Evolutionary conservation across 2,113 vertebrate species (phyloP), one percentile per base, ranked within the genome.

Genomic region (Camelus dromedarius): DNA sequence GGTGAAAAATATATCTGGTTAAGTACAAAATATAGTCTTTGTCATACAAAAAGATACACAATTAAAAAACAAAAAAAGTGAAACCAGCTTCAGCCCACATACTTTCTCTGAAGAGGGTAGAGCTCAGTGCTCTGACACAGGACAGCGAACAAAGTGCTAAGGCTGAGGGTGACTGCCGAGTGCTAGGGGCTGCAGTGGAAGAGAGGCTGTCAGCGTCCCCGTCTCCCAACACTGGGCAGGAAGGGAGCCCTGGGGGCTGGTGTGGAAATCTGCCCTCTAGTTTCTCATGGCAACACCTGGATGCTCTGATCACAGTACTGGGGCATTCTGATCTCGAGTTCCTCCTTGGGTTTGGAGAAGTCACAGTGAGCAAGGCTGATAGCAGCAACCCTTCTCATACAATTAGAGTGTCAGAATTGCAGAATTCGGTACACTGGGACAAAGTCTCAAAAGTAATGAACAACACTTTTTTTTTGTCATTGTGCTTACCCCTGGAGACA

Each of bases 11-110:
- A 96, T 96, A 96, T 97, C 83, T 96, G 91, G 90, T 85, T 96
- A 96, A 94, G 96, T 98, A 98, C 76, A 98, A 98, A 98, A 98
- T 97, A 97, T 97, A 97, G 48, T 86, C 97, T 96, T 94, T 52
- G 77, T 73, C 86, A 96, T 98, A 98, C 96, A 98, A 98, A 98
- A 98, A 97, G 96, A 96, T 96, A 98, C 7, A 97, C 73, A 96
- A 83, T 90, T 84, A 66, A 94, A 96, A 97, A 94, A 96, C 64
- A 90, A 97, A 83, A 95, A 76, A 79, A 58, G 93, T 6, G 35
- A 95, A 94, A 84, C 85, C 83, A 92, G 66, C 19, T 77, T 95
- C 70, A 91, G 94, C 80, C 92, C 83, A 88, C 79, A 75, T 66
- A 86, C 64, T 93, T 91, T 93, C 75, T 96, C 77, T 86, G 92